Evolutionary conservation across 2,113 vertebrate species (phyloP).

Genomic region (Carlito syrichta): DNA sequence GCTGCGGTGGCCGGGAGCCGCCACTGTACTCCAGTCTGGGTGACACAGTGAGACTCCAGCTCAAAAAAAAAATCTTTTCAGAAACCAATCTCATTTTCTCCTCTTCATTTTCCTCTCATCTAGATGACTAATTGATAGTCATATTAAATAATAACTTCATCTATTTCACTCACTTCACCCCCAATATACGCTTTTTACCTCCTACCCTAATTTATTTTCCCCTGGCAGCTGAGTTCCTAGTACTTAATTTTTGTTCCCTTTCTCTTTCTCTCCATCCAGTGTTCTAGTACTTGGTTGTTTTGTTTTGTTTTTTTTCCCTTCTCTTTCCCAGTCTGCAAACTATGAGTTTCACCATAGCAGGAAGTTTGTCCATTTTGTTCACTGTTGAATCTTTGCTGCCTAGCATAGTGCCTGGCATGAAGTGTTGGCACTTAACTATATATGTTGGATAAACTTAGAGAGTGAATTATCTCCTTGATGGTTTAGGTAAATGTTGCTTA

Average conservation of each 20-base stretch:
- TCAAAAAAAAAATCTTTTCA: background rate
- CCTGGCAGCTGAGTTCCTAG: background rate
- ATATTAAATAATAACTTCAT: background rate
- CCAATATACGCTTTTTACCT: background rate
- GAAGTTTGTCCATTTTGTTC: background rate
- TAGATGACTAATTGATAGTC: background rate
- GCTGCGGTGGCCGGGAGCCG: too few relatives aligned
- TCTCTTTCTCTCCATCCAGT: background rate
- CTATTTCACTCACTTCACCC: background rate
- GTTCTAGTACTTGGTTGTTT: too few relatives aligned
- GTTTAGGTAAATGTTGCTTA: background rate
- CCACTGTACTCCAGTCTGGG: too few relatives aligned
- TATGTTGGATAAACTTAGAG: background rate
- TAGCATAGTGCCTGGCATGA: background rate
- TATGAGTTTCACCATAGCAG: background rate
- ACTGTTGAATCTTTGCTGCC: background rate
- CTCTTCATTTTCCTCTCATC: background rate
- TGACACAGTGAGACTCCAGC: too few relatives aligned
- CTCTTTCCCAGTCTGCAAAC: background rate
- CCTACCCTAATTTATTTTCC: accelerated
- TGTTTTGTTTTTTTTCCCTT: background rate
- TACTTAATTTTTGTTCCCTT: background rate
- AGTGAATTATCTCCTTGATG: background rate
- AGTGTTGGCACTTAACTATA: background rate
- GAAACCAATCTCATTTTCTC: background rate